A percentile compares a stretch with the other conserved stretches of the same genome.
These are phyloP conservation scores for Oxytorus armatus DNA, from an alignment of 2,888 invertebrate species.

Conservation along the genomic window DNA sequence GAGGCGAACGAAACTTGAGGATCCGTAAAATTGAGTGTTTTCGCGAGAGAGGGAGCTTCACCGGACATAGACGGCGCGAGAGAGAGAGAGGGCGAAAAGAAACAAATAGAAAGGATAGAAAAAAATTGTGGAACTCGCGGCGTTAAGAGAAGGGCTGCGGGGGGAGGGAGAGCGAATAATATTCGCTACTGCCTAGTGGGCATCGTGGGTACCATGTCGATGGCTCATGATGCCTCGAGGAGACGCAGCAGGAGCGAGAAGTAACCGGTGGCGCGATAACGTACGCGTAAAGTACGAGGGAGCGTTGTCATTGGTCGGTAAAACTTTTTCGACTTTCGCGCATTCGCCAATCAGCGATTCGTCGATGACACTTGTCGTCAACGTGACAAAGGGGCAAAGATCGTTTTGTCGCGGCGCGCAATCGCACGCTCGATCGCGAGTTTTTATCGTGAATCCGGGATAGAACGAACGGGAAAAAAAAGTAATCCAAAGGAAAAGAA, in stretches of 20 bases:
- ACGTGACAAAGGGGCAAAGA: background rate
- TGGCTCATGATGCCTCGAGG: conserved; percentile 74
- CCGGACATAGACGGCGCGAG: conserved; percentile 13
- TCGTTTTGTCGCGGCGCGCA: no score
- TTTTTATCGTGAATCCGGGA: no score
- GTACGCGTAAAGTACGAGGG: conserved; percentile 8
- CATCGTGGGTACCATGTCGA: conserved; percentile 71
- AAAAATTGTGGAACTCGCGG: conserved; percentile 18
- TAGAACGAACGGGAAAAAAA: no score
- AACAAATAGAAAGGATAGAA: background rate
- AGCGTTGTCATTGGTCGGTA: conserved; percentile 35
- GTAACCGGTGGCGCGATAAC: conserved; percentile 70
- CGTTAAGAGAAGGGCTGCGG: no score
- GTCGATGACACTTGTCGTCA: background rate
- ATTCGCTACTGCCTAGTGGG: conserved; percentile 63
- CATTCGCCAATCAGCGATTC: background rate
- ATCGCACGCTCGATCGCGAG: no score
- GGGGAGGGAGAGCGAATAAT: conserved; percentile 24
- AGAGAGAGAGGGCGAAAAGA: conserved; percentile 4
- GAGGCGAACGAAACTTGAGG: background rate
- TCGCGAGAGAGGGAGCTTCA: conserved; percentile 39
- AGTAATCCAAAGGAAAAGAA: no score
- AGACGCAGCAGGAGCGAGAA: conserved; percentile 69
- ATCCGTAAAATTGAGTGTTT: conserved; percentile 13
- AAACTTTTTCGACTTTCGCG: conserved; percentile 3